A percentile compares a stretch with the other conserved stretches of the same genome.
Evolutionary conservation across 2,797 vertebrate species (phyloP).

Genomic region (Xenopus petersii): DNA sequence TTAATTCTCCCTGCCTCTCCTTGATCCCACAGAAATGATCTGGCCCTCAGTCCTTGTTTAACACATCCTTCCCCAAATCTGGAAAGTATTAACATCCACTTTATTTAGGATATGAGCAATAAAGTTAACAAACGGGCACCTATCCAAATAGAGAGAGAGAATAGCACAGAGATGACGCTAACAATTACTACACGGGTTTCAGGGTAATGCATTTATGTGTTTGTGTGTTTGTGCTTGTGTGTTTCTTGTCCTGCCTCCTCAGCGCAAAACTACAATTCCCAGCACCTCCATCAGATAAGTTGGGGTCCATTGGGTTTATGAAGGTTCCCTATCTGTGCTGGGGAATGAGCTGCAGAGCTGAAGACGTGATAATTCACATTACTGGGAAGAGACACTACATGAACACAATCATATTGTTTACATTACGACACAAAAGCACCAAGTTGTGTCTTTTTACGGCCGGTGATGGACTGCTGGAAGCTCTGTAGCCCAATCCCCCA

Average conservation of each 20-base stretch:
- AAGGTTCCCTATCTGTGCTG: background rate
- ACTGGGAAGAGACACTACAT: background rate
- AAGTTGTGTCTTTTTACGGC: too few relatives aligned
- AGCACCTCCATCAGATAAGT: too few relatives aligned
- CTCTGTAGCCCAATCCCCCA: too few relatives aligned
- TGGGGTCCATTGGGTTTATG: too few relatives aligned
- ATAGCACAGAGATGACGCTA: background rate
- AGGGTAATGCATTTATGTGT: too few relatives aligned
- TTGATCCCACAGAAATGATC: background rate
- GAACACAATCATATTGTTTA: background rate
- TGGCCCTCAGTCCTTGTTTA: background rate
- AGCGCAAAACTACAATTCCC: too few relatives aligned
- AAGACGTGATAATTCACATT: background rate
- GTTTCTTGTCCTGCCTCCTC: too few relatives aligned
- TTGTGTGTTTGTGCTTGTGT: too few relatives aligned
- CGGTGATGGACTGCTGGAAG: too few relatives aligned
- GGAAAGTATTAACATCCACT: conserved; percentile 11
- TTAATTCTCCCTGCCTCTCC: conserved; percentile 1
- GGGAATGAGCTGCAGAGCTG: background rate
- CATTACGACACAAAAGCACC: background rate
- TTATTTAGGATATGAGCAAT: conserved; percentile 10
- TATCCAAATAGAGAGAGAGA: background rate
- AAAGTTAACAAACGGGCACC: background rate
- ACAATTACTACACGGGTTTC: background rate
- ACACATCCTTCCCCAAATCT: conserved; percentile 13